Evolutionary conservation across 2,888 invertebrate genomes (phyloP), one percentile per base, ranked within the genome.

Genomic region (Theodoxus fluviatilis): DNA sequence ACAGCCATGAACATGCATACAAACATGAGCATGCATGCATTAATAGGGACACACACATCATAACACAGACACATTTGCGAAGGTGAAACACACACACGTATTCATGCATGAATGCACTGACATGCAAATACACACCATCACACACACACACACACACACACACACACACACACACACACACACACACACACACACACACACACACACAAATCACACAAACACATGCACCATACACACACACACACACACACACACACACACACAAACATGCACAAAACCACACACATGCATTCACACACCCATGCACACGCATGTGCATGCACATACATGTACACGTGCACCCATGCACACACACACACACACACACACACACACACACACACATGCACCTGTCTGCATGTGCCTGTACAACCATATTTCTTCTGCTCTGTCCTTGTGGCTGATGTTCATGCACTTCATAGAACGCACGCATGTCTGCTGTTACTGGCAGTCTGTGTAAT

Each of bases 121-220:
- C 33, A 59, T n/a, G n/a, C 33, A 12, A 33, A 59, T 28, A 22
- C 59, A 33, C 31, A 59, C 59, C 15, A 15, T 35, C 33, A 59
- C 59, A 33, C 59, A 33, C 33, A 59, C 31, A 59, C 59, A 59
- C 59, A 59, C 59, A 59, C 33, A 33, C 4, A 59, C 59, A 22
- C 33, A 59, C 59, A 33, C 59, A 33, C 33, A 33, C 59, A 33
- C 15, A 33, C 25, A 22, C 59, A 28, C 12, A 33, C 33, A 59
- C 31, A 59, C 33, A 59, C 59, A 33, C 59, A 33, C 33, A 59
- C 59, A 59, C 59, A 59, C 59, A 59, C 59, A 59, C 59, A 59
- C 59, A 59, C 59, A 59, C 59, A 59, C 59, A 59, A 33, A 33
- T 28, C 59, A 33, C 6, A 33, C 59, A 59, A 33, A 59, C 59